Evolutionary conservation across 2,797 vertebrate genomes (phyloP), one percentile per base, ranked within the genome.

Genomic region (Moxostoma hubbsi): DNA sequence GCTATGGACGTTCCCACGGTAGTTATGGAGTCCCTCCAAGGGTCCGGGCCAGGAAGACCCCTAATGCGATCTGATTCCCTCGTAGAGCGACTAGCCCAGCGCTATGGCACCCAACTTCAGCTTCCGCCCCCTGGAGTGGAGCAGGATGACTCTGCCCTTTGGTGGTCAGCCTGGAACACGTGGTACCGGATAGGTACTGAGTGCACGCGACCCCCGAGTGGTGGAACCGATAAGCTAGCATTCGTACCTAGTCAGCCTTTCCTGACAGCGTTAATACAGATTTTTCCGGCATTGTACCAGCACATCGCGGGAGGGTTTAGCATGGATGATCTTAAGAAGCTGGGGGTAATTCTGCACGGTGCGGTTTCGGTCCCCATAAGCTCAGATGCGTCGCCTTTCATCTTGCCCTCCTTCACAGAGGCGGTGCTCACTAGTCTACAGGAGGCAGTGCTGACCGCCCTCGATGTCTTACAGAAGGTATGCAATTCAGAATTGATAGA

Each of bases 171-270:
- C 0, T 99, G 98, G 98, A 98, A 96, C 90, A 96, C 96, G 4
- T 99, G 98, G 98, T 98, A 96, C 83, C 94, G 93, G 78, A 96
- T 96, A n/a, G 98, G 98, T 75, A 97, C 95, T 0, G 98, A 99
- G 86, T 97, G 97, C 91, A 99, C 98, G 8, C 94, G 92, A 59
- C 96, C 98, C 12, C 98, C 97, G 13, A 47, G 90, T 83, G 90
- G 93, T 71, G 92, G 92, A 62, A 59, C 87, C 0, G 96, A 98
- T 88, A 98, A 97, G 91, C 90, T 96, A 73, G 94, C 95, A 85
- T 99, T 99, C 80, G 96, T 99, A 90, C 98, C 98, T 58, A 99
- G 98, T 86, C 98, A 99, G 92, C 97, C 97, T 82, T 99, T 99
- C 92, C 96, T 99, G 86, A 98, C 98, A 51, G 98, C 98, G 53